These are phyloP conservation scores for Pedetes capensis DNA, from an alignment of 2,113 vertebrate species.

Conservation along the genomic window DNA sequence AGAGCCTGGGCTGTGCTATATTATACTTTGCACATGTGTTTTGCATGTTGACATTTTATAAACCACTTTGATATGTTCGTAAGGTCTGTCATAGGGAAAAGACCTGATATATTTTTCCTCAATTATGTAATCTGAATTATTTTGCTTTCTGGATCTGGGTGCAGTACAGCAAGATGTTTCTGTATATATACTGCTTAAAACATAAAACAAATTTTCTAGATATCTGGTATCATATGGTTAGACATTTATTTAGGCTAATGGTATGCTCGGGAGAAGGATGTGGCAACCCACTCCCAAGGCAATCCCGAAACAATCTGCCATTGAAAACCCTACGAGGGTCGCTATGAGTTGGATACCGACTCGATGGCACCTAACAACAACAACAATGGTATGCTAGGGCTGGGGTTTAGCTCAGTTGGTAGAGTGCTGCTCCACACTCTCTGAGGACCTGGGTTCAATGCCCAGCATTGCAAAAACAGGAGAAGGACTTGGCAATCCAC, in stretches of 20 bases:
- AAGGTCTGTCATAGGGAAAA: background rate
- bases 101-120: background rate
- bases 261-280: too few relatives aligned
- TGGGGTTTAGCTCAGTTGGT: too few relatives aligned
- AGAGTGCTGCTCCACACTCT: too few relatives aligned
- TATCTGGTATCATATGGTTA: background rate
- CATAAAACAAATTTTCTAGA: background rate
- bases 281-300: too few relatives aligned
- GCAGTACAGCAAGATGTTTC: background rate
- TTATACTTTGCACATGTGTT: background rate
- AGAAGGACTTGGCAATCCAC: too few relatives aligned
- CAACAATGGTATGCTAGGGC: too few relatives aligned
- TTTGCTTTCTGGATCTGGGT: slow-evolving; percentile 5
- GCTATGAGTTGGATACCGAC: too few relatives aligned
- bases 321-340: too few relatives aligned
- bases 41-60: background rate
- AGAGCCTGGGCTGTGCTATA: background rate
- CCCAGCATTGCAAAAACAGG: too few relatives aligned
- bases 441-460: too few relatives aligned
- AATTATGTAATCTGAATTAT: background rate
- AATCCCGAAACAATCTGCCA: too few relatives aligned
- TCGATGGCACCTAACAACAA: too few relatives aligned
- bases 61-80: background rate
- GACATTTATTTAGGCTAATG: background rate
- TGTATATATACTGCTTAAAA: background rate